Evolutionary conservation across 2,113 vertebrate species (phyloP), one percentile per base, ranked within the genome.

Genomic region (Columba livia): DNA sequence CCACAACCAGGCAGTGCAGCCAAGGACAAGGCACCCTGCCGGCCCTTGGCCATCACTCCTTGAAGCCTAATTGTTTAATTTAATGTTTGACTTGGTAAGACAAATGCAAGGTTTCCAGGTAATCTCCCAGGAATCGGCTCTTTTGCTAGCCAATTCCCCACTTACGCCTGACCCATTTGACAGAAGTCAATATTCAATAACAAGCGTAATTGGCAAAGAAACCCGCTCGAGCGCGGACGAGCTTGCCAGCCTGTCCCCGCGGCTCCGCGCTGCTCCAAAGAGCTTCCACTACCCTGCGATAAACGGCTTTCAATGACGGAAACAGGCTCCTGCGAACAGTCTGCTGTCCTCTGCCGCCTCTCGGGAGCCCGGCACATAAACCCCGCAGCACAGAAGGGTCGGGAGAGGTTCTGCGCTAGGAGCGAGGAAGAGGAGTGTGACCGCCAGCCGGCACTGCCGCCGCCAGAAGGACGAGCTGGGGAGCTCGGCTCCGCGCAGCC

Each of bases 181-280:
- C 84, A 88, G 44, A 8, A 94, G 85, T 70, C 88, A 86, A 90
- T 90, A 86, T 9, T 79, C 95, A 89, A 29, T 75, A 92, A 94
- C 83, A 82, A 95, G 95, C 20, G 81, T 74, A 95, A 87, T 44
- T 91, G 96, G 94, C 83, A 79, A 50, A 64, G 80, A 72, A 77
- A 72, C 42, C 88, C 40, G 73, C 62, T 77, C 20, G 4, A n/a
- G 87, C 10, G 0, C 53, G 11, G 48, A 85, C 65, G 21, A 48
- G 71, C 92, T 34, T 32, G 78, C 75, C 91, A 87, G 92, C 80
- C 82, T 19, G 13, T 25, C 79, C 72, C 51, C 10, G 24, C 86
- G 28, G 78, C 67, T 70, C 73, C 3, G 16, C 80, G 85, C 81
- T 0, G 42, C 92, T 93, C 77, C 85, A 47, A 7, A n/a, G 54